phyloP scores from a whole-genome alignment of 2,113 vertebrate species.

The Cricetomys ansorgei region DNA sequence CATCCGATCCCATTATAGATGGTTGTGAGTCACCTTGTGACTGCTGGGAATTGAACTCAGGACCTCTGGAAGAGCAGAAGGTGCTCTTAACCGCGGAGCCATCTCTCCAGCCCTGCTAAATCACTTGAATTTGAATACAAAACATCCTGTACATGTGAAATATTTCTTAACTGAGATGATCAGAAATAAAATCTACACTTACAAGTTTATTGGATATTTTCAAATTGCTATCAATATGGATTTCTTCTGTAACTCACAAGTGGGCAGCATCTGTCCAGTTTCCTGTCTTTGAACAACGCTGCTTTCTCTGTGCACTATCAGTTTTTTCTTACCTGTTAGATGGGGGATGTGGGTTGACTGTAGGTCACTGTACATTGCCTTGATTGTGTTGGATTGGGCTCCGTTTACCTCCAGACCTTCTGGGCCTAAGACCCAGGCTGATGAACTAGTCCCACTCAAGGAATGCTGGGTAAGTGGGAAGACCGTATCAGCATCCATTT shows the following conservation, averaged over 20 bases:
- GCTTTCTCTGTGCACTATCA: not conserved
- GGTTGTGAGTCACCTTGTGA: no score
- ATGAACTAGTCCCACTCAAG: not conserved
- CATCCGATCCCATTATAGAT: no score
- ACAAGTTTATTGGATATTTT: not conserved
- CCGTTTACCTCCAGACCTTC: not conserved
- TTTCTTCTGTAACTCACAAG: not conserved
- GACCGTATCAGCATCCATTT: not conserved
- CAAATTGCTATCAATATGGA: not conserved
- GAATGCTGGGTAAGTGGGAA: not conserved
- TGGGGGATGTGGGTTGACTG: not conserved
- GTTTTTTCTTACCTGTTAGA: not conserved
- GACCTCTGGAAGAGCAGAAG: no score
- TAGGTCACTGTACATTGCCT: not conserved
- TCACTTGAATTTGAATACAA: not conserved
- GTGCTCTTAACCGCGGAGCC: no score
- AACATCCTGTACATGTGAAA: not conserved
- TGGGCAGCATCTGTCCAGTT: not conserved
- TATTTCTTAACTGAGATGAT: not conserved
- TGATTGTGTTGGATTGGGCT: not conserved
- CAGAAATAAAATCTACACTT: not conserved
- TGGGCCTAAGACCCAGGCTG: not conserved
- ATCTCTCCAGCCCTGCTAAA: no score
- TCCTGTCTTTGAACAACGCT: not conserved
- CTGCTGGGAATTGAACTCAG: no score